phyloP scores from a whole-genome alignment of 92 coral and sea anemone species.

The Epizoanthus ramosus region DNA sequence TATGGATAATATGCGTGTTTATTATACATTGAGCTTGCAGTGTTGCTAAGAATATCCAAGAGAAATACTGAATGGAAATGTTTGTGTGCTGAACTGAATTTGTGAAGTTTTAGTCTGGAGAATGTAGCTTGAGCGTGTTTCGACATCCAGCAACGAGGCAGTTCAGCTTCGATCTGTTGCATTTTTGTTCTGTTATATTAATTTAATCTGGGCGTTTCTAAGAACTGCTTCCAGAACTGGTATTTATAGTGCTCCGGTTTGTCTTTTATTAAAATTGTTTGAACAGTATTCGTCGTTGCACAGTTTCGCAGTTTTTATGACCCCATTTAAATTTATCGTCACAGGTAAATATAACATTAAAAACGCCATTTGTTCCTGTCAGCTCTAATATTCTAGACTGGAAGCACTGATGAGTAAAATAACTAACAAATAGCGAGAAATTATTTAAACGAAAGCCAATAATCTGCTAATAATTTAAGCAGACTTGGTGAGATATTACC shows the following conservation, averaged over 20 bases:
- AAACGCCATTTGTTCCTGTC: background rate
- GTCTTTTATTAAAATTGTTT: background rate
- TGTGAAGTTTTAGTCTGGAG: background rate
- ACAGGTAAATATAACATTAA: too few species aligned
- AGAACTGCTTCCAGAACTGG: background rate
- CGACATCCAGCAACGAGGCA: background rate
- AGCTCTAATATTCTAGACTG: background rate
- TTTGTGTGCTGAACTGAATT: background rate
- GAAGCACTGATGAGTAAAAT: background rate
- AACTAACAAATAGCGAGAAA: background rate
- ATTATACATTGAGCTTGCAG: background rate
- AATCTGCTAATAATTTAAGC: constrained; percentile 14
- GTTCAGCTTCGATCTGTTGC: background rate
- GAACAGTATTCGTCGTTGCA: background rate
- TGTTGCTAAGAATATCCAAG: background rate
- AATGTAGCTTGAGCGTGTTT: background rate
- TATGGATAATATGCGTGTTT: too few species aligned
- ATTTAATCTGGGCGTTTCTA: background rate
- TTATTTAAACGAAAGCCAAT: background rate
- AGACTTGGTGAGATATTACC: background rate
- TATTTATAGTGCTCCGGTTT: background rate
- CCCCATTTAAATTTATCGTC: too few species aligned
- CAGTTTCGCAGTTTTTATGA: background rate
- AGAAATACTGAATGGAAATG: background rate
- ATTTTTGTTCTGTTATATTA: background rate